These are phyloP conservation scores for Scaptodrosophila lebanonensis DNA, from an alignment of 1,140 invertebrate species.

Conservation along the genomic window DNA sequence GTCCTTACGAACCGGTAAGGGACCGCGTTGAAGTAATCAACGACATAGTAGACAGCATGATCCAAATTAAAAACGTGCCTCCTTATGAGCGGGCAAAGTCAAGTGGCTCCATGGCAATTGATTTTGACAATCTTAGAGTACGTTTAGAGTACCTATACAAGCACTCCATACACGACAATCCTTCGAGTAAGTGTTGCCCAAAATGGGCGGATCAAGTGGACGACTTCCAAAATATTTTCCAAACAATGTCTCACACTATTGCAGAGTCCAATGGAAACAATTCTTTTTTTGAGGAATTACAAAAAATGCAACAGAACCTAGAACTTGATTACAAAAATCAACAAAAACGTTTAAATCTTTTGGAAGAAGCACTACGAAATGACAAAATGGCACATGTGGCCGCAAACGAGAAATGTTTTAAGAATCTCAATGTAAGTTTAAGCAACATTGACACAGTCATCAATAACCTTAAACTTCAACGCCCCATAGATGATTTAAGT, in stretches of 20 bases:
- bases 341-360: neutral
- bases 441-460: neutral
- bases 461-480: neutral
- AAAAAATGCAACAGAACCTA: too few relatives aligned
- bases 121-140: constrained; percentile 15
- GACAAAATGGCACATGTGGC: too few relatives aligned
- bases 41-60: constrained; percentile 33
- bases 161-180: neutral
- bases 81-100: neutral
- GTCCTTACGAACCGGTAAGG: constrained; percentile 32
- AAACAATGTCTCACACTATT: neutral
- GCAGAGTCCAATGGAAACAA: too few relatives aligned
- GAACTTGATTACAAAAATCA: neutral
- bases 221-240: neutral
- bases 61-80: neutral
- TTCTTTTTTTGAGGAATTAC: too few relatives aligned
- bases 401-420: too few relatives aligned
- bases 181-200: constrained; percentile 20
- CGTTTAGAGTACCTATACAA: constrained; percentile 25
- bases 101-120: constrained; percentile 5
- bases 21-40: constrained; percentile 42
- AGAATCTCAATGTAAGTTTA: too few relatives aligned
- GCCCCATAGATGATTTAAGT: neutral
- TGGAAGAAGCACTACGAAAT: neutral
- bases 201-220: neutral